Conservation (phyloP, 1,140 invertebrate genomes). For the Brachionus manjavacas region DNA sequence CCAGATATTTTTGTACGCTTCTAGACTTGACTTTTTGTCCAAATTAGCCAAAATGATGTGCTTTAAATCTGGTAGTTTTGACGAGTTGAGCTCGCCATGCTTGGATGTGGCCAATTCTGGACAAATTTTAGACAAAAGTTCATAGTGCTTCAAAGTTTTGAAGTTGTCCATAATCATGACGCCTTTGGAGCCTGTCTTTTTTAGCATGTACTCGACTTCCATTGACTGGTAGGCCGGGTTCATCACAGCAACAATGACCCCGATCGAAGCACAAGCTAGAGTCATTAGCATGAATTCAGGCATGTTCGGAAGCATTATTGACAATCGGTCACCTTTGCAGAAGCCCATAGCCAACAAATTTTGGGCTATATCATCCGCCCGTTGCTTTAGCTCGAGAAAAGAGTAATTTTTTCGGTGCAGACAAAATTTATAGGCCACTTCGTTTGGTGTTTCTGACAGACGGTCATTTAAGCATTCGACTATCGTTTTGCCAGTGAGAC, state of each 20-base stretch:
- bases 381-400: neutral
- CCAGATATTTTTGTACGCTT: constrained; percentile 3
- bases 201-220: constrained; percentile 28
- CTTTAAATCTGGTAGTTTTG: constrained; percentile 8
- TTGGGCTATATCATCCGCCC: constrained; percentile 18
- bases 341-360: constrained; percentile 20
- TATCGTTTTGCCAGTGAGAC: constrained; percentile 6
- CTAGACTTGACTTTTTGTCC: neutral
- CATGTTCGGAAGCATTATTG: constrained; percentile 17
- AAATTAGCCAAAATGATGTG: constrained; percentile 10
- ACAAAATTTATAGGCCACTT: constrained; percentile 34
- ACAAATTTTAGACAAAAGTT: neutral
- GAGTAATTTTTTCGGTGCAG: neutral
- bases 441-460: neutral
- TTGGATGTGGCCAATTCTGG: neutral
- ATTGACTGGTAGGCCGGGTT: constrained; percentile 29
- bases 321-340: constrained; percentile 8
- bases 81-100: constrained; percentile 7
- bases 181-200: neutral
- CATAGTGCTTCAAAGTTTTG: constrained; percentile 22
- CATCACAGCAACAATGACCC: neutral
- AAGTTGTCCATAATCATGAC: constrained; percentile 7
- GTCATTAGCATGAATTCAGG: neutral
- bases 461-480: neutral
- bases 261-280: constrained; percentile 13